A percentile compares a stretch with the other conserved stretches of the same genome.
Evolutionary conservation across 2,797 vertebrate genomes (phyloP).

Genomic region (Pampus argenteus): DNA sequence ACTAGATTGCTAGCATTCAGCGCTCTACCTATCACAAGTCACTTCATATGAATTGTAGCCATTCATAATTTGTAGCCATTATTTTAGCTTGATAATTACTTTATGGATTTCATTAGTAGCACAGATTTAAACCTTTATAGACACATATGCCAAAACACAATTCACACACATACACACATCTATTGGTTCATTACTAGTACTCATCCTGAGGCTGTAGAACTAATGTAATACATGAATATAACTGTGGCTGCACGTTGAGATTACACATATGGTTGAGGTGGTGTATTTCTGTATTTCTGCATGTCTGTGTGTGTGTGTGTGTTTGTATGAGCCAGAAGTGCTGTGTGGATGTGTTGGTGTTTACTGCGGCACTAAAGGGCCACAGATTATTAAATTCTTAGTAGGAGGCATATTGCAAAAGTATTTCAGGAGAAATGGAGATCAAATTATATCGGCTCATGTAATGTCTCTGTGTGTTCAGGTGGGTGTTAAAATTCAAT

Average conservation of each 20-base stretch:
- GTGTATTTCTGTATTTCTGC: slow-evolving; percentile 12
- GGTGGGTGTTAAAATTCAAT: slow-evolving; percentile 50
- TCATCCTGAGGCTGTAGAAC: slow-evolving; percentile 48
- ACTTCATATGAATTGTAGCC: background rate
- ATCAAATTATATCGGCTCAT: slow-evolving; percentile 41
- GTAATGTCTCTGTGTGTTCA: slow-evolving; percentile 11
- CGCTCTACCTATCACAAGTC: slow-evolving; percentile 6
- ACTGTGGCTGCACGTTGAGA: slow-evolving; percentile 38
- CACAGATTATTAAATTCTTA: slow-evolving; percentile 42
- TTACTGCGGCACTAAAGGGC: slow-evolving; percentile 28
- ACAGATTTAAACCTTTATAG: slow-evolving; percentile 17
- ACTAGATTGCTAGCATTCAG: background rate
- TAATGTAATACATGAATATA: slow-evolving; percentile 49
- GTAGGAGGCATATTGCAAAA: slow-evolving; percentile 36
- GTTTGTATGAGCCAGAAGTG: background rate
- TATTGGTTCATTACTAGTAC: slow-evolving; percentile 45
- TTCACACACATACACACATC: background rate
- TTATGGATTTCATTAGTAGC: slow-evolving; percentile 19
- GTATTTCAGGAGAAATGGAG: slow-evolving; percentile 32
- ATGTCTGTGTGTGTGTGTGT: background rate
- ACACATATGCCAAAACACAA: slow-evolving; percentile 7
- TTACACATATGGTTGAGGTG: slow-evolving; percentile 35
- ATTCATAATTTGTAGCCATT: too few species aligned
- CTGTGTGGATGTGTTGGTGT: slow-evolving; percentile 24
- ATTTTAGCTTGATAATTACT: slow-evolving; percentile 2